Base-by-base conservation (phyloP, 2,888 invertebrate species). In the Apotomis betuletana region DNA sequence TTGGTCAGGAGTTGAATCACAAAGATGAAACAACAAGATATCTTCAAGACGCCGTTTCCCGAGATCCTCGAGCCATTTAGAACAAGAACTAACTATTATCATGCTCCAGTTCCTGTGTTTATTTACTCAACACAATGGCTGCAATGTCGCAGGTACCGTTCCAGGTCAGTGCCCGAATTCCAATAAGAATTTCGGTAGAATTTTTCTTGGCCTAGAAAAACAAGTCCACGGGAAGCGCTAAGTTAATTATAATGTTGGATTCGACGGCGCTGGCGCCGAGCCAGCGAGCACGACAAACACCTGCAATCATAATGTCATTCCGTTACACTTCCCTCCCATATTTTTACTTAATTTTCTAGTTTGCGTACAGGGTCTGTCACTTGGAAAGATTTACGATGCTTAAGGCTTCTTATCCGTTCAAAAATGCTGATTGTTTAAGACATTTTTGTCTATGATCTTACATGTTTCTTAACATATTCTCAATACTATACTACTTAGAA, bases 151-250 rank as follows among this genome's bases (percentile, higher is more conserved):
- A 46, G 65, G 65, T 46, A 36, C 5, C n/a, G 27, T 27, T 44
- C 27, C 27, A 55, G 55, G 65, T 65, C 65, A 57, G 9, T 10
- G 9, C 44, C 15, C 58, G 57, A 58, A 55, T 27, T 12, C 63
- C 54, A 65, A 46, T 55, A 57, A 57, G n/a, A 62, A 6, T 27
- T 65, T 64, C 44, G 54, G 38, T 41, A 12, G 44, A 8, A 15
- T 65, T 65, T 65, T 57, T 46, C 65, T 46, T 65, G 65, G 64
- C 64, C 65, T 27, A 65, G 55, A 65, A 65, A 57, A 65, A 65
- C 65, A 65, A 65, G 27, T 57, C 49, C 9, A 10, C n/a, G 27
- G n/a, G 58, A 58, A 58, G 58, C 58, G 62, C 65, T 57, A 57
- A 65, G 55, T 65, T 65, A 57, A 65, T 65, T 57, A 65, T 65